Base-by-base conservation (phyloP, 2,888 invertebrate genomes). In the Bimastos eiseni region DNA sequence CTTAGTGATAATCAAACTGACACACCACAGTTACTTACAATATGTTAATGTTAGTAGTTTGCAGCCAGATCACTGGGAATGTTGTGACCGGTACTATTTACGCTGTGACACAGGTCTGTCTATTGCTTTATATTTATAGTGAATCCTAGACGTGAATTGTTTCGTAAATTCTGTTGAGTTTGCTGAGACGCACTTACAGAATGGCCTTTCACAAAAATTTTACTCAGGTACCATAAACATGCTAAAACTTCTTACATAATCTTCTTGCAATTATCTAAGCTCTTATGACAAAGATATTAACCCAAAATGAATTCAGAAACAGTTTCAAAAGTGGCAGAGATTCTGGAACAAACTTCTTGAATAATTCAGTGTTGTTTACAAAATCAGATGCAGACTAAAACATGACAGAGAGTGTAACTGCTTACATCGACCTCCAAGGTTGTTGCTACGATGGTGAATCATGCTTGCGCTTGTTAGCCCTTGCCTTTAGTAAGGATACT, bases 391-490 rank as follows among this genome's bases (percentile, higher is more conserved):
- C n/a, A 70, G 70, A 70, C 70, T 6, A 1, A 30, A n/a, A n/a
- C n/a, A n/a, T 11, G 70, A n/a, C n/a, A n/a, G 70, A 70, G 30
- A n/a, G n/a, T 70, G 70, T 24, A 70, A n/a, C n/a, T n/a, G 70
- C 70, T 70, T 70, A 70, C 70, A 70, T 70, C 70, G 13, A n/a
- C n/a, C n/a, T 70, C 70, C n/a, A 70, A 0, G 11, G n/a, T 70
- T 70, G 30, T 70, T 15, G 15, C 36, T 86, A 86, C 34, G 86
- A 86, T 37, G 86, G 0, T 37, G 86, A 86, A 36, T 30, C 86
- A 36, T 36, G 86, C 86, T 86, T 86, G 17, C 86, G 86, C 86
- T 86, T 86, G 86, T 86, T 86, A 36, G 34, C 24, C n/a, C 86
- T 86, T 86, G 37, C 8, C 34, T 5, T 36, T 86, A 0, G 86